These are phyloP conservation scores for Orientallactaga bullata DNA, from an alignment of 2,113 vertebrate genomes.

Conservation along the genomic window DNA sequence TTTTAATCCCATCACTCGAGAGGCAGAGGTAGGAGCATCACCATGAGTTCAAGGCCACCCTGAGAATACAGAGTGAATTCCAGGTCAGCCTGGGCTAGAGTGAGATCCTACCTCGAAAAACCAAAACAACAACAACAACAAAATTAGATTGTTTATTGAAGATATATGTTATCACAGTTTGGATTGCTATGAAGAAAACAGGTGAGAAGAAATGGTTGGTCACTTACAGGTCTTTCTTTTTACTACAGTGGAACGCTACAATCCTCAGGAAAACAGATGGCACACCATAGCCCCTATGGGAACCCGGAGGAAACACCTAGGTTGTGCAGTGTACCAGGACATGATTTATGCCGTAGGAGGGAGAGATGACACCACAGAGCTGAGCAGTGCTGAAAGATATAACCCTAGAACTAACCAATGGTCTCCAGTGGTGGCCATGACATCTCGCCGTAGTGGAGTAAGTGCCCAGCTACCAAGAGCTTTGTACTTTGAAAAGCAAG, in stretches of 20 bases:
- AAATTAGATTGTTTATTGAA: not conserved
- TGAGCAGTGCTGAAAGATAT: slow-evolving; percentile 98
- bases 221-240: slow-evolving; percentile 15
- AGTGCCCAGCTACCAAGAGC: slow-evolving; percentile 62
- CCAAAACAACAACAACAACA: too few species aligned
- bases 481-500: not conserved
- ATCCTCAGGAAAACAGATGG: slow-evolving; percentile 99
- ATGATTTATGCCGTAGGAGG: slow-evolving; percentile 99
- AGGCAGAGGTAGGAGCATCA: too few species aligned
- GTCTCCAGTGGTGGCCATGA: slow-evolving; percentile 99
- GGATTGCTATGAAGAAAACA: not conserved
- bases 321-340: slow-evolving; percentile 99
- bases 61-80: too few species aligned
- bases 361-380: slow-evolving; percentile 97
- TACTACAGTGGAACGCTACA: slow-evolving; percentile 96
- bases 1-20: too few species aligned
- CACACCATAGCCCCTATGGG: slow-evolving; percentile 99
- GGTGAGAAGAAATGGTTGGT: not conserved
- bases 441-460: slow-evolving; percentile 97
- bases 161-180: not conserved
- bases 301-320: slow-evolving; percentile 97
- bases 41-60: too few species aligned
- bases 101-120: too few species aligned
- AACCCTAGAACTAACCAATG: slow-evolving; percentile 99
- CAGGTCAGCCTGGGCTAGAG: too few species aligned